Evolutionary conservation across 2,113 vertebrate species (phyloP), one percentile per base, ranked within the genome.

Genomic region (Perognathus longimembris): DNA sequence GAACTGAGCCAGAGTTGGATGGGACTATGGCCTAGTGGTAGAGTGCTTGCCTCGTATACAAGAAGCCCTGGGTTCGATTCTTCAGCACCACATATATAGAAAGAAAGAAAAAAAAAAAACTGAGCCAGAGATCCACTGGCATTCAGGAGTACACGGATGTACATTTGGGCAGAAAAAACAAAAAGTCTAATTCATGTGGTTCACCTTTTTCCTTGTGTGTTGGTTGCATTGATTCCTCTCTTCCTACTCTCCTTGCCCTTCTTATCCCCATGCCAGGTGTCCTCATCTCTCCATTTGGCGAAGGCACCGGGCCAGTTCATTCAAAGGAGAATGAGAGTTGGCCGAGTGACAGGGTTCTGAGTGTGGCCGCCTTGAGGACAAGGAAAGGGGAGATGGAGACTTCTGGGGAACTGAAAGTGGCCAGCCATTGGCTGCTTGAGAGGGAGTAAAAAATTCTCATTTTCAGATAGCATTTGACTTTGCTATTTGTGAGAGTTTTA

Each of bases 161-260:
- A 86, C 36, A 22, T 45, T 45, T 8, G 45, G 10, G 12, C 45
- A 45, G 45, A 12, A 12, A 12, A 45, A 45, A 45, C n/a, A 45
- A 30, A 59, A 81, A 88, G 32, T 22, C 7, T 54, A n/a, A 8
- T 28, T 73, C 30, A 45, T 32, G 8, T 74, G 24, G 54, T 42
- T 87, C 34, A 32, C 28, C 32, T 88, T 92, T 91, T 80, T 30
- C 32, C 71, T 82, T 77, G 87, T 77, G 32, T 91, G 45, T 74
- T 88, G 76, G 30, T 36, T 61, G n/a, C 17, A 24, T 67, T 54
- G 81, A 83, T 91, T 91, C 9, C 73, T 89, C 61, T 42, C 67
- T 57, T 45, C 20, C 50, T 38, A 11, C 36, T 85, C 82, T 93
- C 54, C 64, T 89, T n/a, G 50, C 59, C 54, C 5, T 24, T 71